These are phyloP conservation scores for Megamerina dolium DNA, from an alignment of 2,888 invertebrate genomes.

Conservation along the genomic window DNA sequence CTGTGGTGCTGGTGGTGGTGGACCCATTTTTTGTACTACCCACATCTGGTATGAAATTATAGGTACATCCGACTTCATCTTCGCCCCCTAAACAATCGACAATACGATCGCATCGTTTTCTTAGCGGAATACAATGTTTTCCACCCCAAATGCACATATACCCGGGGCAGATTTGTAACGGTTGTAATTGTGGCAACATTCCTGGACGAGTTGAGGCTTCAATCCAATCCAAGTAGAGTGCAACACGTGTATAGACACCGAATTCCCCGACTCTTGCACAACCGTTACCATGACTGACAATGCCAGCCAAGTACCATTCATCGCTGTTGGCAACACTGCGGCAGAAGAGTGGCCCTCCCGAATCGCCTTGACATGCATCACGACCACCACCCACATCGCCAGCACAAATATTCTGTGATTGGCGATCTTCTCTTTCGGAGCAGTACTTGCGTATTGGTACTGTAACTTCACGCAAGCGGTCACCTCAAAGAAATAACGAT, in stretches of 20 bases:
- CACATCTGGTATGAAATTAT: constrained; percentile 42
- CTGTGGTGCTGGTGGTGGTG: constrained; percentile 31
- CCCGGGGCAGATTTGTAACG: constrained; percentile 65
- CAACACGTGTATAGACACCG: constrained; percentile 76
- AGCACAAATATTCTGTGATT: constrained; percentile 70
- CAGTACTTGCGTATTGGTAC: constrained; percentile 66
- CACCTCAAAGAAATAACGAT: constrained; percentile 57
- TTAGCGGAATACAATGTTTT: constrained; percentile 61
- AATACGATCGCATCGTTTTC: constrained; percentile 63
- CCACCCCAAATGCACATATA: constrained; percentile 63
- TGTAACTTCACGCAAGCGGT: constrained; percentile 72
- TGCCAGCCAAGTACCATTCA: constrained; percentile 76
- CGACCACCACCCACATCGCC: constrained; percentile 67
- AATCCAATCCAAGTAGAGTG: constrained; percentile 71
- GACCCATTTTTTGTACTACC: constrained; percentile 25
- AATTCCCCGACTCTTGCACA: constrained; percentile 74
- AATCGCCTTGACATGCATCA: constrained; percentile 72
- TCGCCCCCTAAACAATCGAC: constrained; percentile 75
- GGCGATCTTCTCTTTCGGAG: constrained; percentile 59
- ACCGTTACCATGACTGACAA: constrained; percentile 83
- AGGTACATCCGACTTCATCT: constrained; percentile 67
- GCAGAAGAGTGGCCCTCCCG: constrained; percentile 80
- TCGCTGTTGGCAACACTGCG: constrained; percentile 59
- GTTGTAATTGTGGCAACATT: constrained; percentile 50
- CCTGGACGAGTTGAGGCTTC: constrained; percentile 41